Conservation (phyloP, 2,888 invertebrate species). For the Axea sp. region DNA sequence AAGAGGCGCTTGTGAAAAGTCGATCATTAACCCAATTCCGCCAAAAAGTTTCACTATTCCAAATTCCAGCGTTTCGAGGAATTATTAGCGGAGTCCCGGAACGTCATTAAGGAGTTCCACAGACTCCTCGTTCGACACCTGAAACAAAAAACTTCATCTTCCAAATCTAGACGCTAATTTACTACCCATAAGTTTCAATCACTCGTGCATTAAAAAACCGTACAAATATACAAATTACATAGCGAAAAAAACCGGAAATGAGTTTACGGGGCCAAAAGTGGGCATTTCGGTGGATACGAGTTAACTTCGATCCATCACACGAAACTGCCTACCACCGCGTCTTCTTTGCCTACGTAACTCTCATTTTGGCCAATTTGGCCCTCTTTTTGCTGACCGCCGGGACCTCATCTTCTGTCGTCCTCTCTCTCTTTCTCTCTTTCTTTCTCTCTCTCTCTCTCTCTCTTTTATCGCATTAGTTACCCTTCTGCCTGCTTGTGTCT, state of each 20-base stretch:
- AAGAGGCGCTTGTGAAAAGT: background rate
- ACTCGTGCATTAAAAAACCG: conserved; percentile 35
- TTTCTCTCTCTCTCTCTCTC: background rate
- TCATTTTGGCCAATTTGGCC: conserved; percentile 74
- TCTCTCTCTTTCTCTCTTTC: conserved; percentile 33
- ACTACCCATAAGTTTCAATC: conserved; percentile 56
- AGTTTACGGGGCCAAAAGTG: conserved; percentile 41
- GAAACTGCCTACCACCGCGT: conserved; percentile 64
- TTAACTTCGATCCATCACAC: conserved; percentile 36
- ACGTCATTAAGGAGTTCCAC: conserved; percentile 28
- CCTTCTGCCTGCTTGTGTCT: conserved; percentile 37
- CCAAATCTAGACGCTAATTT: conserved; percentile 53
- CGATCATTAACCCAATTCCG: conserved; percentile 31
- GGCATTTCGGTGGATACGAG: conserved; percentile 34
- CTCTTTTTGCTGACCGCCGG: conserved; percentile 69
- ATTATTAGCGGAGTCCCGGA: conserved; percentile 48
- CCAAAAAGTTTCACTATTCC: background rate
- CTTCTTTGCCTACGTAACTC: conserved; percentile 72
- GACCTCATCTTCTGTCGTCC: conserved; percentile 65
- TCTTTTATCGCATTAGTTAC: conserved; percentile 55
- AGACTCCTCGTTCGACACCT: conserved; percentile 33
- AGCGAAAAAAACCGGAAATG: conserved; percentile 51
- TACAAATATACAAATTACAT: conserved; percentile 52
- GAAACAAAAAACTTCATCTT: conserved; percentile 41
- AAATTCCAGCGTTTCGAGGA: conserved; percentile 30